These are phyloP conservation scores for Smittia aterrima DNA, from an alignment of 2,888 invertebrate genomes.

Conservation along the genomic window DNA sequence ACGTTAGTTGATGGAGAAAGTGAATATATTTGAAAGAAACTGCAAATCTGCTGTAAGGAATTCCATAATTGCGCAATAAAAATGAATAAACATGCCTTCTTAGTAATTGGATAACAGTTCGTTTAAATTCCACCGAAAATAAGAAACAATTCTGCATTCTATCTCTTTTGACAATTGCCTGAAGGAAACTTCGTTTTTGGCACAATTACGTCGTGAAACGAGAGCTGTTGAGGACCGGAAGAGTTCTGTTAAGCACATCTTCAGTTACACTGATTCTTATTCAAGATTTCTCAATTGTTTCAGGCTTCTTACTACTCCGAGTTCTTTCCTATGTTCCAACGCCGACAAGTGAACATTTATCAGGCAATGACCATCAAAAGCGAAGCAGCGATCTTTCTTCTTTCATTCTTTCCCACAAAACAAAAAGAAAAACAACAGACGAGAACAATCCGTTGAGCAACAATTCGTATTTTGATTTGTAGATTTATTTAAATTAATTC, in stretches of 20 bases:
- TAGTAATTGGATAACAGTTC: not conserved
- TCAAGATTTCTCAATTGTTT: not conserved
- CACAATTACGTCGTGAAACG: not conserved
- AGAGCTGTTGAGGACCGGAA: not conserved
- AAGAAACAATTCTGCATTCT: not conserved
- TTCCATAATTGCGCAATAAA: not conserved
- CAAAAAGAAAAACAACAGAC: not conserved
- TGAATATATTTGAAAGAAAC: not conserved
- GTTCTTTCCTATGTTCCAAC: not conserved
- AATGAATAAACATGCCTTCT: not conserved
- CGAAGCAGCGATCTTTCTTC: not conserved
- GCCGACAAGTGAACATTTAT: slow-evolving; percentile 4
- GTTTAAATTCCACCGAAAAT: not conserved
- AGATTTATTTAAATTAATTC: slow-evolving; percentile 11
- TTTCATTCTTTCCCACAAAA: not conserved
- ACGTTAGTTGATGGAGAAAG: not conserved
- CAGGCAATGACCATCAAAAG: slow-evolving; percentile 8
- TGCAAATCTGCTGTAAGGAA: not conserved
- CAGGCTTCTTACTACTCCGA: not conserved
- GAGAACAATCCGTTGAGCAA: not conserved
- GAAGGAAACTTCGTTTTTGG: not conserved
- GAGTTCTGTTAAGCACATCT: not conserved
- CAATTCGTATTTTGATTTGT: slow-evolving; percentile 2
- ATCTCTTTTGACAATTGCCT: not conserved
- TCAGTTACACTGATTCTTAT: slow-evolving; percentile 11